phyloP scores from a whole-genome alignment of 2,113 vertebrate genomes.

The Oncorhynchus nerka region DNA sequence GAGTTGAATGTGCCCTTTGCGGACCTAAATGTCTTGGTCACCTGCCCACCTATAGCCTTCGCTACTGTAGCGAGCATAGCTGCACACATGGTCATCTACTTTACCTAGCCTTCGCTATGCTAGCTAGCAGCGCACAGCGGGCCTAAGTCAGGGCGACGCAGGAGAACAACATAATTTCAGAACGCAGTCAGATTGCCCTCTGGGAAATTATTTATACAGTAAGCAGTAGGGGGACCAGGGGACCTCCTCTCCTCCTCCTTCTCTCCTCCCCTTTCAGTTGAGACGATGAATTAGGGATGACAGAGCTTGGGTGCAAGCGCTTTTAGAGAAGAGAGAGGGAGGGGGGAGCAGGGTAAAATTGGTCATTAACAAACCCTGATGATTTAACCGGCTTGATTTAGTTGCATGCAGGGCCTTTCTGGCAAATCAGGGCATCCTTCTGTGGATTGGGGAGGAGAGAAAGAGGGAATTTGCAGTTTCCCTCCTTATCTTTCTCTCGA shows the following conservation, averaged over 20 bases:
- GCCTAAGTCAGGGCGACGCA: neutral
- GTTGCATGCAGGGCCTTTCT: constrained; percentile 47
- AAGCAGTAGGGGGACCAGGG: neutral
- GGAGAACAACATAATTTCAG: neutral
- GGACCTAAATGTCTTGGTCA: too few species aligned
- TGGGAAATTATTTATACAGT: constrained; percentile 46
- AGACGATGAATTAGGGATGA: constrained; percentile 65
- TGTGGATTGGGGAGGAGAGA: constrained; percentile 43
- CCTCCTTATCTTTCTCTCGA: constrained; percentile 32
- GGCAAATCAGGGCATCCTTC: constrained; percentile 49
- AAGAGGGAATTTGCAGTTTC: neutral
- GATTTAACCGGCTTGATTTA: constrained; percentile 68
- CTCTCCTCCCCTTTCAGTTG: constrained; percentile 28
- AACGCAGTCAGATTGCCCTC: constrained; percentile 25
- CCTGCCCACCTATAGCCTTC: too few species aligned
- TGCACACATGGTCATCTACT: too few species aligned
- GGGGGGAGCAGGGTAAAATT: constrained; percentile 45
- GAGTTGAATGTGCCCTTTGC: too few species aligned
- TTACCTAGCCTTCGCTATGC: too few species aligned
- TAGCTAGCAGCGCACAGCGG: neutral
- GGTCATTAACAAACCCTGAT: constrained; percentile 63
- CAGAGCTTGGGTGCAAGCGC: constrained; percentile 46
- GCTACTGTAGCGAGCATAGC: too few species aligned
- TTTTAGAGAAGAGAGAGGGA: constrained; percentile 45
- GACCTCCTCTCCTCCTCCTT: constrained; percentile 6